phyloP scores from a whole-genome alignment of 2,113 vertebrate species.

The Hyperopisus bebe region DNA sequence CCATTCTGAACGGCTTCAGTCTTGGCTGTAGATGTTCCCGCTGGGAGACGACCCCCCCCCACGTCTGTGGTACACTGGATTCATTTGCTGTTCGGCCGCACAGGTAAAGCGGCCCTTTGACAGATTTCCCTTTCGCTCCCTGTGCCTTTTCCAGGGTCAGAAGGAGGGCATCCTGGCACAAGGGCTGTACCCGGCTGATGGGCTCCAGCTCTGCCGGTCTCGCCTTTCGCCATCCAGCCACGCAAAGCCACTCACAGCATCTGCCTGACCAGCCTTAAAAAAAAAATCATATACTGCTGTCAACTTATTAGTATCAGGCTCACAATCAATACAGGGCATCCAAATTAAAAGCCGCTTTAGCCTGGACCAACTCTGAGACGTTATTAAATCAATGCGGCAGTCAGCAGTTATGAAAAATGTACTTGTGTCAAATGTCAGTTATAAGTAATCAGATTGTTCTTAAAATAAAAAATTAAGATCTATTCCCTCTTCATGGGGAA shows the following conservation, averaged over 20 bases:
- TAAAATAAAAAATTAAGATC: not conserved
- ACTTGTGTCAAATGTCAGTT: not conserved
- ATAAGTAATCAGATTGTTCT: not conserved
- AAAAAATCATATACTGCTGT: not conserved
- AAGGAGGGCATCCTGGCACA: not conserved
- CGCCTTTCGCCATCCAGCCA: conserved; percentile 25
- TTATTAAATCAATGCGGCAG: not conserved
- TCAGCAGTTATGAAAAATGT: not conserved
- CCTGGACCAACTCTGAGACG: not conserved
- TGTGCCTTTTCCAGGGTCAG: not conserved
- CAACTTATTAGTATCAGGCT: not conserved
- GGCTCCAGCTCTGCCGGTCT: conserved; percentile 23
- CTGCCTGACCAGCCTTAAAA: not conserved
- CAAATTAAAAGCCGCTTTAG: not conserved
- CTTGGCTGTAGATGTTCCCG: not conserved
- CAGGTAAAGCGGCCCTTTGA: conserved; percentile 10
- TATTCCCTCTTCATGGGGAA: not conserved
- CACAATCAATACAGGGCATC: not conserved
- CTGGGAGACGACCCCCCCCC: not conserved
- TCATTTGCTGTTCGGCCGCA: not conserved
- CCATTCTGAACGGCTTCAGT: not conserved
- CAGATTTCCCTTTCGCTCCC: not conserved
- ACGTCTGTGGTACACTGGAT: not conserved
- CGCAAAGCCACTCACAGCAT: conserved; percentile 8
- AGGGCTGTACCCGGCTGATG: conserved; percentile 12